Conservation (phyloP, 2,888 invertebrate species). For the Drosophila tripunctata region DNA sequence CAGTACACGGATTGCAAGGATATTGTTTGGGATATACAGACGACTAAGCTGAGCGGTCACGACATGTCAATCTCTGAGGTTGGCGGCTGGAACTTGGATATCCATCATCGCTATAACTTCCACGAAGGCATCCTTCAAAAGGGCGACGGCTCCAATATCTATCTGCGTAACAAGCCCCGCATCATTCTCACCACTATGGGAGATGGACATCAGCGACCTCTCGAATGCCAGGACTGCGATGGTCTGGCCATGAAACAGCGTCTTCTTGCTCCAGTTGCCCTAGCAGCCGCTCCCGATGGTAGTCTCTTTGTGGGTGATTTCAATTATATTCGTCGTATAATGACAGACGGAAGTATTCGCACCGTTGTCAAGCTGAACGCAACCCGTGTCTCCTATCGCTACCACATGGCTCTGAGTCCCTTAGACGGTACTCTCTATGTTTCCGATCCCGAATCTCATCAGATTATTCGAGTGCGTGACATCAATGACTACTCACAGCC, state of each 20-base stretch:
- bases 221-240: conserved; percentile 93
- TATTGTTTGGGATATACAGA: conserved; percentile 98
- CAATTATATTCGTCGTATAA: conserved; percentile 94
- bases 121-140: conserved; percentile 99
- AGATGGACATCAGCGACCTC: conserved; percentile 93
- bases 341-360: conserved; percentile 90
- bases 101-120: conserved; percentile 98
- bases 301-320: conserved; percentile 98
- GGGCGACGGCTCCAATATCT: conserved; percentile 98
- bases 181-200: conserved; percentile 96
- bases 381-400: conserved; percentile 96
- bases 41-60: conserved; percentile 96
- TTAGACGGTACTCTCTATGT: conserved; percentile 97
- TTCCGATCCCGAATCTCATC: conserved; percentile 97
- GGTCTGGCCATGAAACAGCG: conserved; percentile 92
- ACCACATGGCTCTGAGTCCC: conserved; percentile 98
- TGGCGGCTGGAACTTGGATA: conserved; percentile 98
- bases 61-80: conserved; percentile 98
- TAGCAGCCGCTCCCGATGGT: conserved; percentile 96
- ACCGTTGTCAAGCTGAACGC: conserved; percentile 88
- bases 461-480: conserved; percentile 94
- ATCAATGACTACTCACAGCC: conserved; percentile 93
- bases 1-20: conserved; percentile 96
- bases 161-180: conserved; percentile 95
- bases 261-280: conserved; percentile 95